phyloP scores from a whole-genome alignment of 2,888 invertebrate genomes.

The Peribatodes rhomboidaria region DNA sequence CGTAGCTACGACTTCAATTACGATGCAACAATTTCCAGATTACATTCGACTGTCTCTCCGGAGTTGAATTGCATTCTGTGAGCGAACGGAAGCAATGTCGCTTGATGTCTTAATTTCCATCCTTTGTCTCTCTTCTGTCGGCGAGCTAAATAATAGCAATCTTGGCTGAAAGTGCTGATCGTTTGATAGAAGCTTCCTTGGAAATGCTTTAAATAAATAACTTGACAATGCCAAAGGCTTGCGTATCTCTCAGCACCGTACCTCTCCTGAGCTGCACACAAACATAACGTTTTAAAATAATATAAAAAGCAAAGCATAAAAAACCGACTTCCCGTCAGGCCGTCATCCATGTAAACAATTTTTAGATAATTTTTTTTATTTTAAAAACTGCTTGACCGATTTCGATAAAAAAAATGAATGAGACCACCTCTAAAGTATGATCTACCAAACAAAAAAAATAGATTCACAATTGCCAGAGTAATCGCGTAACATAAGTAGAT shows the following conservation, averaged over 20 bases:
- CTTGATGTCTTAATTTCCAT: conserved; percentile 21
- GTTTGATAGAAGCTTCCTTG: conserved; percentile 15
- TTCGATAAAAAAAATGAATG: too few relatives aligned
- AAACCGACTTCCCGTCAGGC: too few relatives aligned
- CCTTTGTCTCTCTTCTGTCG: conserved; percentile 16
- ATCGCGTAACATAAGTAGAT: too few relatives aligned
- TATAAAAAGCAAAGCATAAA: too few relatives aligned
- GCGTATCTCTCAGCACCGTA: not conserved
- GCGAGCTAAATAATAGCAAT: conserved; percentile 17
- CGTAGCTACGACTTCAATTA: conserved; percentile 8
- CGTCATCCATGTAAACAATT: too few relatives aligned
- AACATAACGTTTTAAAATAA: not conserved
- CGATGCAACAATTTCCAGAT: conserved; percentile 27
- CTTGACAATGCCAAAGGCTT: conserved; percentile 5
- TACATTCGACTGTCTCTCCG: conserved; percentile 14
- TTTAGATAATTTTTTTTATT: too few relatives aligned
- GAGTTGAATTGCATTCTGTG: conserved; percentile 27
- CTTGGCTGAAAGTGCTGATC: conserved; percentile 19
- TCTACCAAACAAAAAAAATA: too few relatives aligned
- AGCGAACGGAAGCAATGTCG: conserved; percentile 16
- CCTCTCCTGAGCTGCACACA: not conserved
- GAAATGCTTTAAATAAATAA: conserved; percentile 4
- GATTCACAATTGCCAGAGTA: too few relatives aligned
- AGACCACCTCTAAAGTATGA: too few relatives aligned
- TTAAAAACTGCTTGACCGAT: too few relatives aligned